Conservation (phyloP, 2,888 invertebrate species). For the Hartigia nigra region DNA sequence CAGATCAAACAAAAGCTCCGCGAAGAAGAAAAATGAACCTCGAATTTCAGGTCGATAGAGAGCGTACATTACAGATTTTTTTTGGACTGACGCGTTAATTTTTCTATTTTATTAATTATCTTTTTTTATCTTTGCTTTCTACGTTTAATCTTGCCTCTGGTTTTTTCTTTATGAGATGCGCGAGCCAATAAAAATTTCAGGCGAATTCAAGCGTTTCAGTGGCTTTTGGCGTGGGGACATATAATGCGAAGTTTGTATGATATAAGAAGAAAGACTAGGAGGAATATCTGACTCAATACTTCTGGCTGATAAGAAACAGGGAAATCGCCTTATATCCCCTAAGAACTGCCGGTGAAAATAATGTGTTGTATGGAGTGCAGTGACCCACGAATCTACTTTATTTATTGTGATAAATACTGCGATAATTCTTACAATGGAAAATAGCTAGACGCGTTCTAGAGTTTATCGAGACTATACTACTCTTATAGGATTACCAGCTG, state of each 20-base stretch:
- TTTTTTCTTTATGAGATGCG: too few relatives aligned
- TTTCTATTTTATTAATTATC: neutral
- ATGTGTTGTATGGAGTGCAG: neutral
- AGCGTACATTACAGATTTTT: neutral
- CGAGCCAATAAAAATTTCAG: neutral
- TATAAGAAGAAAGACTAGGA: neutral
- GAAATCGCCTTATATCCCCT: neutral
- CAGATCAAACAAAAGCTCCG: neutral
- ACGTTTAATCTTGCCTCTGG: neutral
- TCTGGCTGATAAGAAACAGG: neutral
- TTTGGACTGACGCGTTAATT: neutral
- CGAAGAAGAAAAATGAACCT: neutral
- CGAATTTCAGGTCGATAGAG: neutral
- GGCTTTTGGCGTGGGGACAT: neutral
- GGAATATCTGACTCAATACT: neutral
- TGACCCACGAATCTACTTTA: neutral
- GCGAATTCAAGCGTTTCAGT: neutral
- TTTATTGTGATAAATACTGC: neutral
- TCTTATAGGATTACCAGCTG: neutral
- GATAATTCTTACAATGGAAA: neutral
- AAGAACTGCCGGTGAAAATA: neutral
- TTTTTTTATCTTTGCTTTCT: neutral
- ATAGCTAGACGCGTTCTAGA: neutral
- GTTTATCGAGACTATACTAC: neutral
- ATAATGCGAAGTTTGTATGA: neutral